phyloP scores from a whole-genome alignment of 2,797 vertebrate genomes.

The Sitta carolinensis region DNA sequence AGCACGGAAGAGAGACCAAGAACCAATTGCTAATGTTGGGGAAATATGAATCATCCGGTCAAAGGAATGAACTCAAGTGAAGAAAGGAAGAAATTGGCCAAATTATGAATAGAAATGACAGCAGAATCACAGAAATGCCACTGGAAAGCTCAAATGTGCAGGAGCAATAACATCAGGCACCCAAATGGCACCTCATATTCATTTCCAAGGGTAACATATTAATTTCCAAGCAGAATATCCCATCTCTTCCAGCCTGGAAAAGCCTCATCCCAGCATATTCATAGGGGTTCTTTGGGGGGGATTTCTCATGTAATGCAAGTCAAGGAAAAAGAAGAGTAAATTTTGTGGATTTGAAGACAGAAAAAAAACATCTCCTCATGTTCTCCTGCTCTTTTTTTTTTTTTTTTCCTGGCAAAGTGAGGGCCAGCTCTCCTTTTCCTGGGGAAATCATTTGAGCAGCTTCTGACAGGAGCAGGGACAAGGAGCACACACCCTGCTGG shows the following conservation, averaged over 20 bases:
- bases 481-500: neutral
- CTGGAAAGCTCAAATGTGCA: neutral
- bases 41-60: neutral
- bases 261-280: neutral
- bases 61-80: slow-evolving; percentile 3
- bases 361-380: neutral
- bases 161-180: neutral
- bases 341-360: neutral
- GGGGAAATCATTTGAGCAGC: neutral
- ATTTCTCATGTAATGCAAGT: neutral
- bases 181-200: neutral
- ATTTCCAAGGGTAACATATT: neutral
- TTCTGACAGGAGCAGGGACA: neutral
- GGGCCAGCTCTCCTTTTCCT: neutral
- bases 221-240: neutral
- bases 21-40: neutral
- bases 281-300: neutral
- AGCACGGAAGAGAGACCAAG: neutral
- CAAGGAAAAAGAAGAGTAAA: neutral
- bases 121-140: neutral
- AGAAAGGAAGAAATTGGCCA: neutral
- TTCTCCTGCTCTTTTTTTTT: neutral
- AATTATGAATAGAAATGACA: neutral
- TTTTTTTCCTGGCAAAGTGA: neutral
- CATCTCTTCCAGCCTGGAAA: neutral